Percentiles rank a stretch among this genome's conserved stretches.
phyloP scores from a whole-genome alignment of 2,797 vertebrate species.

The Pangasius krempfi region DNA sequence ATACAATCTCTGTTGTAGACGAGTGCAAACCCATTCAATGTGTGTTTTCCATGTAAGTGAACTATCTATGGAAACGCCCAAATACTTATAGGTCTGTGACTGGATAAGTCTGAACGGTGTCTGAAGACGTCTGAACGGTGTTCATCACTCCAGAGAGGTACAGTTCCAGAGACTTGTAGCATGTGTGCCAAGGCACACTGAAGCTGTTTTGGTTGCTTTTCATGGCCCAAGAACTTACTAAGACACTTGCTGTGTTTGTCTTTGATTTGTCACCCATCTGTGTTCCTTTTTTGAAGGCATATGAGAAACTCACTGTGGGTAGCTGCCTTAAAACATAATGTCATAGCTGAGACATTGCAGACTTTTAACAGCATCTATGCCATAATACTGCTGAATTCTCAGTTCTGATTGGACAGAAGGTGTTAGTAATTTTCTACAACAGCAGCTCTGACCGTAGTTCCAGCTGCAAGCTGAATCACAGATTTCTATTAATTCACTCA shows the following conservation, averaged over 20 bases:
- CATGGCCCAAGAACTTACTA: neutral
- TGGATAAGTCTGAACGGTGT: neutral
- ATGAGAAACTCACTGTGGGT: neutral
- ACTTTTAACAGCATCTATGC: neutral
- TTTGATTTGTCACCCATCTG: neutral
- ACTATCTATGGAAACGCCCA: too few species aligned
- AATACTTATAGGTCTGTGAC: too few species aligned
- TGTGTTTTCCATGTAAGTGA: too few species aligned
- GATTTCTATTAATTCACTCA: neutral
- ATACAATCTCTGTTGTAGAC: too few species aligned
- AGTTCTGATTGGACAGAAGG: neutral
- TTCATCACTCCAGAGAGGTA: neutral
- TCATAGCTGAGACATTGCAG: neutral
- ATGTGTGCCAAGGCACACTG: neutral
- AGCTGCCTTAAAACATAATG: neutral
- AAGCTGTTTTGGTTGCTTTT: neutral
- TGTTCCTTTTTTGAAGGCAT: neutral
- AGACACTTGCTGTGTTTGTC: neutral
- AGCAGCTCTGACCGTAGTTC: neutral
- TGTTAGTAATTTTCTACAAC: neutral
- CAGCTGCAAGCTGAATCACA: neutral
- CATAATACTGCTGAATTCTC: neutral
- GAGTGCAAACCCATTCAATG: too few species aligned
- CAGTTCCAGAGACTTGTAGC: neutral
- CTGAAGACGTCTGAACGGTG: neutral